Evolutionary conservation across 2,888 invertebrate genomes (phyloP).

Genomic region (Macropis europaea): DNA sequence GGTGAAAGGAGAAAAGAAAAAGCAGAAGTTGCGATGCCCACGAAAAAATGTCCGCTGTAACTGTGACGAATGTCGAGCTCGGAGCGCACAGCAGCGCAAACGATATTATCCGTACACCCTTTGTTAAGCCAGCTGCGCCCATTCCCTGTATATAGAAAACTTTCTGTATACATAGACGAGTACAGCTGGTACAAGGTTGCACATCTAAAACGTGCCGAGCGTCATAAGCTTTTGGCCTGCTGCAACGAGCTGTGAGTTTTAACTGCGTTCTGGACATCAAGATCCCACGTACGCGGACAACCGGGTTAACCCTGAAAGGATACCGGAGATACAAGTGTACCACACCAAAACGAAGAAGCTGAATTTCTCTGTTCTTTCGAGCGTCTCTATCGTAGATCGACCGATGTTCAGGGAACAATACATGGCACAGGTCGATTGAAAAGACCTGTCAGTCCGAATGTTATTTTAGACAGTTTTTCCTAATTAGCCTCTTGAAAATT

Average conservation of each 20-base stretch:
- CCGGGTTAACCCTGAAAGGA: no score
- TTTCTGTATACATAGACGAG: background rate
- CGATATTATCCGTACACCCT: conserved; percentile 48
- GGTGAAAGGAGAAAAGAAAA: background rate
- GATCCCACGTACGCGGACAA: background rate
- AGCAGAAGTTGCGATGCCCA: conserved; percentile 10
- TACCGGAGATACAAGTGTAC: no score
- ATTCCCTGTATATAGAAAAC: conserved; percentile 16
- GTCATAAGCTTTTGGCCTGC: conserved; percentile 36
- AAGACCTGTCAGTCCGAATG: no score
- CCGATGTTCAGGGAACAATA: no score
- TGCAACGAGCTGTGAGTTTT: conserved; percentile 20
- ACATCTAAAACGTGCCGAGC: conserved; percentile 36
- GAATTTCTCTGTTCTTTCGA: no score
- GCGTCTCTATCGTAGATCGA: no score
- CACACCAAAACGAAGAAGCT: no score
- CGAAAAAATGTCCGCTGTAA: conserved; percentile 9
- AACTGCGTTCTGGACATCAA: conserved; percentile 6
- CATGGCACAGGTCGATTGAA: no score
- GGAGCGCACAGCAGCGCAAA: conserved; percentile 34
- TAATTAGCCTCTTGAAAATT: no score
- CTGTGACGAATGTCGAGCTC: conserved; percentile 31
- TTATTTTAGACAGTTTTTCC: no score
- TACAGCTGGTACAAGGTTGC: conserved; percentile 41
- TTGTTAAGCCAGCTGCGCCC: conserved; percentile 53